Evolutionary conservation across 2,888 invertebrate species (phyloP).

Genomic region (Zeuzera pyrina): DNA sequence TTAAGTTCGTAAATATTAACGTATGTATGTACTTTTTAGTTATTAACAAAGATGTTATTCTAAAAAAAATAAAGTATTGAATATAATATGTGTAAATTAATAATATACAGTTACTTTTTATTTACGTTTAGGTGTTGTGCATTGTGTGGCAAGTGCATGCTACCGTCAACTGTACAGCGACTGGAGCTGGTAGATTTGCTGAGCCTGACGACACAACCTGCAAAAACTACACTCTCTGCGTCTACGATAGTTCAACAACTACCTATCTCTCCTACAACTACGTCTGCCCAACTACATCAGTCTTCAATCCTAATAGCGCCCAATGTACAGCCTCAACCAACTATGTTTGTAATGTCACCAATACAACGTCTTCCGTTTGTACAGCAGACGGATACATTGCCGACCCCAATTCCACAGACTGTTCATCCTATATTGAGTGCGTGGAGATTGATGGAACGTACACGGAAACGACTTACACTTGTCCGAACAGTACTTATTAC

Average conservation of each 20-base stretch:
- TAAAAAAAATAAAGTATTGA: too few species aligned
- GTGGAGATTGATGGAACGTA: slow-evolving; percentile 36
- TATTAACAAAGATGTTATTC: too few species aligned
- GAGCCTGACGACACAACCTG: slow-evolving; percentile 50
- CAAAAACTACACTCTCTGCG: slow-evolving; percentile 52
- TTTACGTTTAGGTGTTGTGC: slow-evolving; percentile 3
- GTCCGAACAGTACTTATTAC: slow-evolving; percentile 39
- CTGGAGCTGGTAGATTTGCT: slow-evolving; percentile 42
- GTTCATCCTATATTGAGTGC: slow-evolving; percentile 46
- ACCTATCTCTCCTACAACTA: slow-evolving; percentile 42
- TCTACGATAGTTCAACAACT: slow-evolving; percentile 24
- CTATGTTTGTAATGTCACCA: slow-evolving; percentile 37
- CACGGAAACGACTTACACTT: slow-evolving; percentile 32
- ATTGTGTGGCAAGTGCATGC: slow-evolving; percentile 27
- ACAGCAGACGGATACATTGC: slow-evolving; percentile 42
- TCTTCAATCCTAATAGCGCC: slow-evolving; percentile 42
- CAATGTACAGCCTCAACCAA: slow-evolving; percentile 40
- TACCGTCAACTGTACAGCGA: slow-evolving; percentile 38
- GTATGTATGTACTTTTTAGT: too few species aligned
- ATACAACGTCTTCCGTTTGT: slow-evolving; percentile 28
- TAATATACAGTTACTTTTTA: not conserved
- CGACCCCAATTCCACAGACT: slow-evolving; percentile 39
- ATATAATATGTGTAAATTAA: not conserved
- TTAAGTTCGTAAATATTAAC: too few species aligned
- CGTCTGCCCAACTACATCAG: slow-evolving; percentile 49